These are phyloP conservation scores for Dynastes hyllus DNA, from an alignment of 2,888 invertebrate species.

Conservation along the genomic window DNA sequence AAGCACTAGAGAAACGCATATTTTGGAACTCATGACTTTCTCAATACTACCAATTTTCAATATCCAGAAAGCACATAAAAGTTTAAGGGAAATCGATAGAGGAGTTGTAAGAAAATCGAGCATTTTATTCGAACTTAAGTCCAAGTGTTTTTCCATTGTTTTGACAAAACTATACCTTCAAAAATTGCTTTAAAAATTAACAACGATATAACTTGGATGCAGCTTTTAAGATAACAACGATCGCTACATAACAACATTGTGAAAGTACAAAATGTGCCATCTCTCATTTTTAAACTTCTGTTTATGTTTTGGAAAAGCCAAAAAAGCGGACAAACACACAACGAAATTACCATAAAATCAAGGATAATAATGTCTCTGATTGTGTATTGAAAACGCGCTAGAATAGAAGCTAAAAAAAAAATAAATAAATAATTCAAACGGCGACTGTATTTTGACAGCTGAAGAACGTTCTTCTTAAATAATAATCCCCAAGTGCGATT, in stretches of 20 bases:
- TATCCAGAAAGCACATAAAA: no score
- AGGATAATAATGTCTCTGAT: slow-evolving; percentile 23
- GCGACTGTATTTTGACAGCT: slow-evolving; percentile 41
- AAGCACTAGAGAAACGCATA: no score
- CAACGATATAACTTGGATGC: neutral
- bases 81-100: no score
- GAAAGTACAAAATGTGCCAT: no score
- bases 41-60: no score
- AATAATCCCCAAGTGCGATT: slow-evolving; percentile 14
- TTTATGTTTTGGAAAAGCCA: neutral
- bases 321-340: slow-evolving; percentile 48
- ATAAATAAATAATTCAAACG: slow-evolving; percentile 42
- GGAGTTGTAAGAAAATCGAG: no score
- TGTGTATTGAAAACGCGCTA: neutral
- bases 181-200: neutral
- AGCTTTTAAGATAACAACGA: no score
- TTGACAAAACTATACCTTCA: neutral
- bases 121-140: no score
- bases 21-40: no score
- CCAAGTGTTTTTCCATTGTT: neutral
- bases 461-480: slow-evolving; percentile 30
- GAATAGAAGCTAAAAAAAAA: slow-evolving; percentile 8
- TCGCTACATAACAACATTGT: neutral
- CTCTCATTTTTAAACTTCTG: no score
- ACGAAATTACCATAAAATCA: slow-evolving; percentile 34